Conservation (phyloP, 2,888 invertebrate species). For the Limnephilus auricula region DNA sequence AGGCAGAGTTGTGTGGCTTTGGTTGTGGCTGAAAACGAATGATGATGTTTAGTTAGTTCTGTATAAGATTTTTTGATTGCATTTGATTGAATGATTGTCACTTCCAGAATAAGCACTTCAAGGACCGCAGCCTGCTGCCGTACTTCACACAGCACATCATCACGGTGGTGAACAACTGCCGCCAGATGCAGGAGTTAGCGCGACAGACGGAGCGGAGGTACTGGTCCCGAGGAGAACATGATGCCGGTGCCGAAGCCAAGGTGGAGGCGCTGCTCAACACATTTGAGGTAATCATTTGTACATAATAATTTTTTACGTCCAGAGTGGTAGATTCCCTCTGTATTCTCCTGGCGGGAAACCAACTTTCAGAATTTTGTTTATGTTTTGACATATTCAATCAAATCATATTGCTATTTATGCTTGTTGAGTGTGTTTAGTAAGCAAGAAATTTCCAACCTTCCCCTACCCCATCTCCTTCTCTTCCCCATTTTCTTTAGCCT, state of each 20-base stretch:
- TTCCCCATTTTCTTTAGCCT: no score
- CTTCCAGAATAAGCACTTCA: conserved; percentile 88
- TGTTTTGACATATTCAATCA: no score
- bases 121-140: conserved; percentile 91
- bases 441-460: no score
- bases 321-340: no score
- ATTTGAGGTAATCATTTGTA: conserved; percentile 77
- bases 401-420: no score
- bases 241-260: conserved; percentile 79
- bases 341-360: no score
- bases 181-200: conserved; percentile 92
- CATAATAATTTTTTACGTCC: background rate
- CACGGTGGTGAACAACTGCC: conserved; percentile 96
- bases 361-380: no score
- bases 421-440: no score
- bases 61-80: background rate
- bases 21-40: no score
- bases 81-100: background rate
- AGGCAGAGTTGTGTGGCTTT: no score
- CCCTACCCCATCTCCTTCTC: no score
- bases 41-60: no score
- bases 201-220: conserved; percentile 90
- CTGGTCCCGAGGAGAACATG: conserved; percentile 82
- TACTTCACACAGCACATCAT: conserved; percentile 97
- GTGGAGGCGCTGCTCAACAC: conserved; percentile 84